These are phyloP conservation scores for Globia sparganii DNA, from an alignment of 2,888 invertebrate species.

Conservation along the genomic window DNA sequence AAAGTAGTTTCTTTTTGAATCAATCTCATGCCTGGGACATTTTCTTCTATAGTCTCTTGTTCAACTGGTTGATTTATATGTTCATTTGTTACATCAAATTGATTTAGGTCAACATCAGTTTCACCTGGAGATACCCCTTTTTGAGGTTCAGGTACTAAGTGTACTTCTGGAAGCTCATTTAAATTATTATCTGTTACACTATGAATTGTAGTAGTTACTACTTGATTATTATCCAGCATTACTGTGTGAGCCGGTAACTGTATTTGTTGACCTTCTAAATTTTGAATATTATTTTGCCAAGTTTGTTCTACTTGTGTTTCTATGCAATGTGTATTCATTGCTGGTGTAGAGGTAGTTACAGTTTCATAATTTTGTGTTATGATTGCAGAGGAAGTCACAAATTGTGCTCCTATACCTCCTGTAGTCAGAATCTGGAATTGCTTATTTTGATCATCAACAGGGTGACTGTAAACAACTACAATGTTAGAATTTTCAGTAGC, in stretches of 20 bases:
- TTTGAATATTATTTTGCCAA: constrained; percentile 78
- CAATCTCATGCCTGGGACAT: constrained; percentile 9
- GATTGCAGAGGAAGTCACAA: constrained; percentile 83
- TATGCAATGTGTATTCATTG: constrained; percentile 84
- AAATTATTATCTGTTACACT: constrained; percentile 61
- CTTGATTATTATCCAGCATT: constrained; percentile 60
- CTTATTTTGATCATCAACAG: constrained; percentile 89
- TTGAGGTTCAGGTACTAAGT: constrained; percentile 61
- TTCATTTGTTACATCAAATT: constrained; percentile 46
- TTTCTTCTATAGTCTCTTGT: constrained; percentile 30
- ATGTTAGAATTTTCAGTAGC: constrained; percentile 90
- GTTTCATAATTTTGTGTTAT: constrained; percentile 86
- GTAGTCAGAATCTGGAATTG: constrained; percentile 88
- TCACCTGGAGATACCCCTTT: constrained; percentile 58
- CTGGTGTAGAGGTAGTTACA: constrained; percentile 85
- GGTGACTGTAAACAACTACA: constrained; percentile 92
- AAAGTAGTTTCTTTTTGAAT: constrained; percentile 36
- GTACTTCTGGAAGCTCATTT: constrained; percentile 74
- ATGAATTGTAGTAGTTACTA: constrained; percentile 60
- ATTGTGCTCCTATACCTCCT: constrained; percentile 82
- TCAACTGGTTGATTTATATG: constrained; percentile 38
- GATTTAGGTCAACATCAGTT: constrained; percentile 44
- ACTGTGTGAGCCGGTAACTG: constrained; percentile 67
- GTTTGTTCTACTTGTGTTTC: constrained; percentile 76
- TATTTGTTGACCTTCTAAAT: constrained; percentile 68